These are phyloP conservation scores for Harpagus bidentatus DNA, from an alignment of 2,113 vertebrate genomes.

Conservation along the genomic window DNA sequence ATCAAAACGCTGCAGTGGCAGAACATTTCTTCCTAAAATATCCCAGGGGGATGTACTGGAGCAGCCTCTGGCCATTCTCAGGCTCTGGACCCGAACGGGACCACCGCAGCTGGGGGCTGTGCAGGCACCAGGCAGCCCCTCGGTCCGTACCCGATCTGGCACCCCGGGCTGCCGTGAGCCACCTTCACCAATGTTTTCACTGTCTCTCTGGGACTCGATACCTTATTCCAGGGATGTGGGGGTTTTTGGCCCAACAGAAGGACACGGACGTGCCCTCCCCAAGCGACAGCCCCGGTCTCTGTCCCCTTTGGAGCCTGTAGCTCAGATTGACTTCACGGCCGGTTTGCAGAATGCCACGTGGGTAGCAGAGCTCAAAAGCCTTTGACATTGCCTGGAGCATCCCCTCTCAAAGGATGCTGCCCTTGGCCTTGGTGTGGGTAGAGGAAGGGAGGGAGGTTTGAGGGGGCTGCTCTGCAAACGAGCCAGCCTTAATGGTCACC, in stretches of 20 bases:
- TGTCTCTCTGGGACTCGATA: accelerated
- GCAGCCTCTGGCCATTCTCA: background rate
- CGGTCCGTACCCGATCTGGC: accelerated
- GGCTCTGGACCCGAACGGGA: background rate
- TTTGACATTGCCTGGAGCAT: background rate
- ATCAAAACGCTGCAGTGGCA: background rate
- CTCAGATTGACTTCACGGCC: background rate
- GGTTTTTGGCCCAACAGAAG: background rate
- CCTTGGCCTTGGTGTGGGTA: background rate
- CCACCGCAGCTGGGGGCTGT: accelerated
- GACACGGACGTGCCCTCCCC: accelerated
- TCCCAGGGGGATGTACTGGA: background rate
- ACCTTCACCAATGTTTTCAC: accelerated
- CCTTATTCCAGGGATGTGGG: background rate
- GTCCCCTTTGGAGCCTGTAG: background rate
- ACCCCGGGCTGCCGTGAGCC: accelerated
- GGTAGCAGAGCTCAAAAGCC: background rate
- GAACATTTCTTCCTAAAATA: background rate
- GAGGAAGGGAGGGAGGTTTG: background rate
- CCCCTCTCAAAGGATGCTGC: background rate
- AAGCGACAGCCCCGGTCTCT: background rate
- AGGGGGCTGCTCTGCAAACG: background rate
- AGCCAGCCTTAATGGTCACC: background rate
- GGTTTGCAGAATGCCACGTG: accelerated
- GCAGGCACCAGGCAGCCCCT: accelerated